Percentiles rank a stretch among this genome's conserved stretches.
phyloP scores from a whole-genome alignment of 2,888 invertebrate genomes.

The Aelia acuminata region DNA sequence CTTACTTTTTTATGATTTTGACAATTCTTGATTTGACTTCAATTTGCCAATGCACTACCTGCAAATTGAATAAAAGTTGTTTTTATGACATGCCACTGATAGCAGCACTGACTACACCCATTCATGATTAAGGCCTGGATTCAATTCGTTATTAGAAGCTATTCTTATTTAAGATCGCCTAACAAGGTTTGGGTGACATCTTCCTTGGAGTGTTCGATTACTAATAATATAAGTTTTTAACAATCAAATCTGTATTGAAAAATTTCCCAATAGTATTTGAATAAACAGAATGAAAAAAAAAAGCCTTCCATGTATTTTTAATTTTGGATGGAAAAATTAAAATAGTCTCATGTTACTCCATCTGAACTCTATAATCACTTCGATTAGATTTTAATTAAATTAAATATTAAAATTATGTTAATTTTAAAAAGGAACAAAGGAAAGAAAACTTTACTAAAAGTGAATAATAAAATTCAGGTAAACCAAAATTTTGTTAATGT shows the following conservation, averaged over 20 bases:
- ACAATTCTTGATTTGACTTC: conserved; percentile 1
- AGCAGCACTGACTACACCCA: conserved; percentile 40
- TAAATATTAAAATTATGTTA: too few relatives aligned
- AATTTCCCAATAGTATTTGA: neutral
- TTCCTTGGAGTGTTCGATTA: neutral
- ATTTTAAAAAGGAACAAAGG: too few relatives aligned
- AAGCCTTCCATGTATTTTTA: neutral
- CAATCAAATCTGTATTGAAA: neutral
- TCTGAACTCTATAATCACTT: too few relatives aligned
- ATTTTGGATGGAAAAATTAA: neutral
- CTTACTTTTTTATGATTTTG: fast-evolving
- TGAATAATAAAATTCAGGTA: too few relatives aligned
- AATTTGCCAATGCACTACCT: conserved; percentile 9
- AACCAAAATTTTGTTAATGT: too few relatives aligned
- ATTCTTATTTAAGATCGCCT: conserved; percentile 16
- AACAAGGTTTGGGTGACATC: neutral
- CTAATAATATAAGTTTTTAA: neutral
- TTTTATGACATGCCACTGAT: conserved; percentile 4
- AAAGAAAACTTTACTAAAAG: too few relatives aligned
- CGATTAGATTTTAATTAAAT: too few relatives aligned
- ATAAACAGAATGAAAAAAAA: neutral
- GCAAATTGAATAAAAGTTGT: conserved; percentile 12
- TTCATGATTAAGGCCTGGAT: neutral
- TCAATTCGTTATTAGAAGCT: neutral
- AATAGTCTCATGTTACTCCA: neutral